Conservation (phyloP, 2,797 vertebrate species). For the Pseudochromis fuscus region DNA sequence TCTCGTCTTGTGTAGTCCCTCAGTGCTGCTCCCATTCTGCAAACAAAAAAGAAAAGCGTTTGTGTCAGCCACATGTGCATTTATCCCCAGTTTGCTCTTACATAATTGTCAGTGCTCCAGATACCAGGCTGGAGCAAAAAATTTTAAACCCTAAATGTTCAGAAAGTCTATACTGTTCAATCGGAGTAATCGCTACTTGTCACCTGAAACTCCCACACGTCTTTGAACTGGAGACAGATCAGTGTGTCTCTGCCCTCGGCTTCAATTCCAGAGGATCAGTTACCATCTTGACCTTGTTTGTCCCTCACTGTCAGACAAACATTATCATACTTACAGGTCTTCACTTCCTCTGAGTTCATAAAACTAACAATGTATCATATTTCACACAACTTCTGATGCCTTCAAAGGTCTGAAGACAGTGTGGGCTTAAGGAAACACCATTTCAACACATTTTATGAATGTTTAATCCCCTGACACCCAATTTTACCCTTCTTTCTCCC, state of each 20-base stretch:
- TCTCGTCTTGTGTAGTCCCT: slow-evolving; percentile 8
- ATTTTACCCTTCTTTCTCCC: background rate
- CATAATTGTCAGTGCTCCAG: slow-evolving; percentile 1
- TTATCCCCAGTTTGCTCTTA: slow-evolving; percentile 27
- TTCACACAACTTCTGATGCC: no score
- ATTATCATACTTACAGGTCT: slow-evolving; percentile 5
- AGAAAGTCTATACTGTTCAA: slow-evolving; percentile 32
- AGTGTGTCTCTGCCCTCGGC: slow-evolving; percentile 25
- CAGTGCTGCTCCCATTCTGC: slow-evolving; percentile 3
- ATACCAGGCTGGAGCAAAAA: background rate
- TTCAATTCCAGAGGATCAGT: slow-evolving; percentile 51
- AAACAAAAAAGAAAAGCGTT: slow-evolving; percentile 30
- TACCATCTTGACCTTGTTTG: slow-evolving; percentile 39
- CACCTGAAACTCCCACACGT: slow-evolving; percentile 52
- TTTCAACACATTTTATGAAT: slow-evolving; percentile 14
- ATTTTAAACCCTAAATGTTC: slow-evolving; percentile 29
- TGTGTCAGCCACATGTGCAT: slow-evolving; percentile 6
- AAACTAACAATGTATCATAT: no score
- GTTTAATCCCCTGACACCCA: background rate
- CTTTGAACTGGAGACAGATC: slow-evolving; percentile 40
- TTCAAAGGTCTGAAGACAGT: slow-evolving; percentile 2
- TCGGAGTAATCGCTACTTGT: slow-evolving; percentile 59
- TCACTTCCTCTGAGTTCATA: background rate
- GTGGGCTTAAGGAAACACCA: background rate
- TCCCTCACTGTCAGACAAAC: background rate